Conservation (phyloP, 2,797 vertebrate genomes). For the Rhincodon typus region DNA sequence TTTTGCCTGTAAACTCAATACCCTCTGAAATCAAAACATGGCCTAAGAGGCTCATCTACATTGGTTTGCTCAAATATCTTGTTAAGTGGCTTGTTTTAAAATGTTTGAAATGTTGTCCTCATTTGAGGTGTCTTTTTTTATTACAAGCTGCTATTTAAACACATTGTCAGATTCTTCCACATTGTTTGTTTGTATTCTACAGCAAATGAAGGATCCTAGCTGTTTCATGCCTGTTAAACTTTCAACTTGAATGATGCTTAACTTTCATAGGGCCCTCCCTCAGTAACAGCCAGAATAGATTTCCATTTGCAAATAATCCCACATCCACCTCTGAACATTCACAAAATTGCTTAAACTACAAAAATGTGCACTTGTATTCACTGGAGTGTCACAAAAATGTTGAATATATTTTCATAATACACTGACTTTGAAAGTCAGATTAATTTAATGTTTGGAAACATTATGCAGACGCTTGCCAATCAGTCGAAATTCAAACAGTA, state of each 20-base stretch:
- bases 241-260: not conserved
- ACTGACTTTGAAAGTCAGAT: constrained; percentile 15
- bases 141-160: not conserved
- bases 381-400: not conserved
- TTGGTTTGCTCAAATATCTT: not conserved
- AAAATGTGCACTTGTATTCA: not conserved
- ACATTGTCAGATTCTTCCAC: not conserved
- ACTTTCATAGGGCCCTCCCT: not conserved
- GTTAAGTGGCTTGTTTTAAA: not conserved
- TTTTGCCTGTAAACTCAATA: not conserved
- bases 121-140: no score
- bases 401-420: constrained; percentile 13
- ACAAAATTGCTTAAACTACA: no score
- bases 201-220: not conserved
- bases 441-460: constrained; percentile 23
- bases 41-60: not conserved
- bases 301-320: not conserved
- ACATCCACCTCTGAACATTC: not conserved
- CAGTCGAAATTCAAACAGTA: constrained; percentile 22
- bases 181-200: not conserved
- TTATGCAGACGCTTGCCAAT: constrained; percentile 17
- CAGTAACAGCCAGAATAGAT: not conserved
- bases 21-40: not conserved
- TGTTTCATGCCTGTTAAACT: not conserved
- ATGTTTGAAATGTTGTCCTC: not conserved